Conservation (phyloP, 2,797 vertebrate species). For the Hozukius guyotensis region DNA sequence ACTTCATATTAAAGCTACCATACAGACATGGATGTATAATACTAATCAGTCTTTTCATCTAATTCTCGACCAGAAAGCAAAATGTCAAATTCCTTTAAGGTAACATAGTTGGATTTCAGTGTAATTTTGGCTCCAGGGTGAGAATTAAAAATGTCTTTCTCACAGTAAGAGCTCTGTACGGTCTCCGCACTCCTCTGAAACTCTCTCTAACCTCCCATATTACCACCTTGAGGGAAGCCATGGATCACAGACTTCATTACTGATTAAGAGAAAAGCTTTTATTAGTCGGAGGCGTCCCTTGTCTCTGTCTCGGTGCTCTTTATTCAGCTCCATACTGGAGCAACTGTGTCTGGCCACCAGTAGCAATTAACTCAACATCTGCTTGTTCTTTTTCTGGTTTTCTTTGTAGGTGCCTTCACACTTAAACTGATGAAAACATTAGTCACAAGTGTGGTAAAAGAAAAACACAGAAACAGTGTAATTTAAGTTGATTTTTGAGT, state of each 20-base stretch:
- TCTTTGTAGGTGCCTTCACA: neutral
- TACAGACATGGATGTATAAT: neutral
- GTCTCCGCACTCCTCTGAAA: neutral
- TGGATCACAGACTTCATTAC: slow-evolving; percentile 48
- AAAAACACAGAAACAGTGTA: neutral
- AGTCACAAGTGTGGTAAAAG: neutral
- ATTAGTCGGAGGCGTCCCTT: slow-evolving; percentile 25
- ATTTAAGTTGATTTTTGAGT: too few relatives aligned
- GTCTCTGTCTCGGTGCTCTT: slow-evolving; percentile 14
- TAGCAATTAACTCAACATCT: slow-evolving; percentile 20
- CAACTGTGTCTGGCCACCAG: neutral
- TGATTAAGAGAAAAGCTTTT: slow-evolving; percentile 56
- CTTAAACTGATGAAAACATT: neutral
- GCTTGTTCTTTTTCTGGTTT: neutral
- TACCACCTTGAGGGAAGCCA: slow-evolving; percentile 32
- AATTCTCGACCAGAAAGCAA: fast-evolving
- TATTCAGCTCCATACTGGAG: slow-evolving; percentile 6
- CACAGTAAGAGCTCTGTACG: neutral
- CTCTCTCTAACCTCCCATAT: neutral
- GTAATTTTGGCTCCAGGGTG: neutral
- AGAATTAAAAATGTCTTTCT: neutral
- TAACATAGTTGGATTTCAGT: neutral
- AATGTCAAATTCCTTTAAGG: neutral
- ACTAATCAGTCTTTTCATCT: neutral
- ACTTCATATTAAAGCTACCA: neutral